Conservation (phyloP, 1,140 invertebrate genomes). For the Hetaerina americana region DNA sequence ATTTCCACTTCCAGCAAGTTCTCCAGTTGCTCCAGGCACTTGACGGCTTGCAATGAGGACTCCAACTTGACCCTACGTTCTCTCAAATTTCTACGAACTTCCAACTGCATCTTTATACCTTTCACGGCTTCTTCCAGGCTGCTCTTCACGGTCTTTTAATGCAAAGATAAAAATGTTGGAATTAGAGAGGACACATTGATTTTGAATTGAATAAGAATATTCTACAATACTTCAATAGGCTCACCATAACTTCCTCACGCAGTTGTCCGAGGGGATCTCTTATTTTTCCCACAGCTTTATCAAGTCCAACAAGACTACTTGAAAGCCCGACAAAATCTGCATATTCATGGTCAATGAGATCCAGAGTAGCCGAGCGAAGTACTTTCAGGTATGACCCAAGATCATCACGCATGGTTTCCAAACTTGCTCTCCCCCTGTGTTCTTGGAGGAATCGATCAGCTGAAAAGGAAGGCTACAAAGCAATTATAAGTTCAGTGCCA, state of each 20-base stretch:
- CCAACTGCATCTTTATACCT: background rate
- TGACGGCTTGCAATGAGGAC: background rate
- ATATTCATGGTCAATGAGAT: slow-evolving; percentile 94
- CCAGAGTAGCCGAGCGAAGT: slow-evolving; percentile 82
- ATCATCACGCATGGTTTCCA: slow-evolving; percentile 83
- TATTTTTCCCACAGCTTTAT: slow-evolving; percentile 70
- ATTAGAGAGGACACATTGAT: too few relatives aligned
- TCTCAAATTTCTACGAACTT: background rate
- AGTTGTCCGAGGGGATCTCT: slow-evolving; percentile 62
- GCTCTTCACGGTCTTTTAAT: background rate
- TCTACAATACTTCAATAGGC: too few relatives aligned
- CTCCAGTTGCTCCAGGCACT: background rate
- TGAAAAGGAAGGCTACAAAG: slow-evolving; percentile 63
- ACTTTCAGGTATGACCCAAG: slow-evolving; percentile 80
- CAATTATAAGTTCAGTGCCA: too few relatives aligned
- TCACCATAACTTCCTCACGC: slow-evolving; percentile 64
- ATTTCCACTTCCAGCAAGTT: background rate
- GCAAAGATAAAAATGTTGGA: too few relatives aligned
- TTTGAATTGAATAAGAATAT: too few relatives aligned
- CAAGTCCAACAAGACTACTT: slow-evolving; percentile 81
- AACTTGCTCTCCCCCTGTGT: slow-evolving; percentile 60
- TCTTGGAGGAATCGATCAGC: slow-evolving; percentile 82
- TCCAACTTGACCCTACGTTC: background rate
- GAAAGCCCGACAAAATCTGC: slow-evolving; percentile 94
- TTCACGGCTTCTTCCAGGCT: background rate